Evolutionary conservation across 2,888 invertebrate species (phyloP).

Genomic region (Autographa gamma): DNA sequence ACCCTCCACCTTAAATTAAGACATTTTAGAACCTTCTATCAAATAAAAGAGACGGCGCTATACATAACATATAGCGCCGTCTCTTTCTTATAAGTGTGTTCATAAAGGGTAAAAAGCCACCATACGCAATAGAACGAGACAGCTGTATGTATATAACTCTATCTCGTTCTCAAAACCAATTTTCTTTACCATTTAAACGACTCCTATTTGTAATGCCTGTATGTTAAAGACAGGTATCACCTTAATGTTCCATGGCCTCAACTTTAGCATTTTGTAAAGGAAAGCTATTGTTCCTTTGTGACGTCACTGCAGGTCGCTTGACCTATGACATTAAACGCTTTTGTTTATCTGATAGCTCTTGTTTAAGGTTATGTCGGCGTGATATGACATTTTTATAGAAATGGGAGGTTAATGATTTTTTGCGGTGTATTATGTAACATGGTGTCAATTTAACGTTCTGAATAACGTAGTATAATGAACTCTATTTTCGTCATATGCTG

Average conservation of each 20-base stretch:
- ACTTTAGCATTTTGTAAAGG: slow-evolving; percentile 47
- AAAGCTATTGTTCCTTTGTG: slow-evolving; percentile 26
- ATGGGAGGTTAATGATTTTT: background rate
- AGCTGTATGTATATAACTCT: too few species aligned
- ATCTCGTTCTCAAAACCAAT: too few species aligned
- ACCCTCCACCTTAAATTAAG: too few species aligned
- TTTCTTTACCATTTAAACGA: slow-evolving; percentile 19
- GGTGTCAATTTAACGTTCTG: too few species aligned
- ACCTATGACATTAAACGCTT: slow-evolving; percentile 27
- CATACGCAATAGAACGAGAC: too few species aligned
- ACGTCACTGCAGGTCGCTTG: slow-evolving; percentile 42
- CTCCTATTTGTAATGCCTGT: background rate
- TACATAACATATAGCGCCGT: background rate
- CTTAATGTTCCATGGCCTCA: slow-evolving; percentile 48
- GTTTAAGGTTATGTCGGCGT: background rate
- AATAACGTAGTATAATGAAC: too few species aligned
- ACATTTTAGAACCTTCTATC: background rate
- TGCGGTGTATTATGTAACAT: background rate
- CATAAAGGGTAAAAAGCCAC: too few species aligned
- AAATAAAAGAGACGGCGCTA: background rate
- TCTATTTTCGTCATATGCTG: too few species aligned
- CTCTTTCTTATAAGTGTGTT: slow-evolving; percentile 43
- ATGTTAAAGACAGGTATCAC: slow-evolving; percentile 17
- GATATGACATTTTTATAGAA: slow-evolving; percentile 1
- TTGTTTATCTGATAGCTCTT: slow-evolving; percentile 1